phyloP scores from a whole-genome alignment of 2,797 vertebrate species.

The Trachops cirrhosus region DNA sequence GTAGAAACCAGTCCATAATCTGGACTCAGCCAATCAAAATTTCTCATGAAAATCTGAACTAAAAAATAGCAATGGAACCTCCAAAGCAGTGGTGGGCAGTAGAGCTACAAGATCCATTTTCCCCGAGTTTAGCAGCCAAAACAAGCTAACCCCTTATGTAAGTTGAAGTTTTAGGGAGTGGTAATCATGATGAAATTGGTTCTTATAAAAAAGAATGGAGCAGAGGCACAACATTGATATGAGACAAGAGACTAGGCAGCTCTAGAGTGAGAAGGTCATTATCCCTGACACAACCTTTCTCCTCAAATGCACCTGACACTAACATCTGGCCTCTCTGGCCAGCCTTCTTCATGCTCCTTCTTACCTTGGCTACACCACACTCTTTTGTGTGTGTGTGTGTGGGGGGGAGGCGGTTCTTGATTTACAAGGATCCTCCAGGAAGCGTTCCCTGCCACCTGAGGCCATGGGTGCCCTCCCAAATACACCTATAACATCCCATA shows the following conservation, averaged over 20 bases:
- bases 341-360: background rate
- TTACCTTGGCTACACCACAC: background rate
- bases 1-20: background rate
- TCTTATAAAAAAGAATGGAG: background rate
- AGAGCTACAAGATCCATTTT: background rate
- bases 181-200: background rate
- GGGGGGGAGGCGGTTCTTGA: background rate
- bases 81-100: background rate
- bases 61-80: background rate
- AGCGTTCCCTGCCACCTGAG: background rate
- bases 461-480: background rate
- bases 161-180: background rate
- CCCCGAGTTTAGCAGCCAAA: background rate
- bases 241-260: background rate
- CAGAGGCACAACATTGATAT: background rate
- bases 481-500: background rate
- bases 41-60: background rate
- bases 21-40: background rate
- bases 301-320: background rate
- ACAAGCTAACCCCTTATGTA: background rate
- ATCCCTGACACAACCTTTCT: background rate
- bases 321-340: background rate
- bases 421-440: background rate
- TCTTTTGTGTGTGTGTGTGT: background rate
- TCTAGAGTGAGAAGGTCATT: background rate